Evolutionary conservation across 2,888 invertebrate species (phyloP), one percentile per base, ranked within the genome.

Genomic region (Ectobius pallidus): DNA sequence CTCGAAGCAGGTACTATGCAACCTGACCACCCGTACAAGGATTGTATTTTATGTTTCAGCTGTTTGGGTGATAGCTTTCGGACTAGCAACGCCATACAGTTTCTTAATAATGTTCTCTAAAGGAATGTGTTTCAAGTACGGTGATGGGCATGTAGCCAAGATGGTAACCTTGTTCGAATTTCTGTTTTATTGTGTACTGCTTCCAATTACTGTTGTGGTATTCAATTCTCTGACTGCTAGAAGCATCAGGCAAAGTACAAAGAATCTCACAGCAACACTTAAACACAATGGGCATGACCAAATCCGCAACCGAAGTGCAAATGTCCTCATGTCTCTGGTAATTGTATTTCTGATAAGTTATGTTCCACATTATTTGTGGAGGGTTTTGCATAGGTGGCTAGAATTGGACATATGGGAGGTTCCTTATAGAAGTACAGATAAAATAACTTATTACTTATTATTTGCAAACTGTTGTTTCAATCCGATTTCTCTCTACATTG

Each of bases 401-500:
- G 34, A 9, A 20, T 9, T 63, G 14, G 22, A 34, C 16, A 18
- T 39, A 14, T 39, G 39, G 34, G 22, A 34, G 3, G 20, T 39
- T 16, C n/a, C 4, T 32, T 39, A 34, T 18, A 9, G 34, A 1
- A 3, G 18, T 18, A 34, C 39, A 18, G 62, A 63, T 18, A 34
- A 16, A 11, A 11, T 63, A 3, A 39, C 39, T 34, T 63, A 34
- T 18, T 42, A 39, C 25, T 14, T 39, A 1, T 39, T 63, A 9
- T 63, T 63, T 20, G 34, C 62, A 20, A 63, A 63, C 30, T 34
- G 39, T 22, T 63, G 62, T 18, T 63, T 63, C 39, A 63, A 63
- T 34, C 62, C 62, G 4, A 34, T 63, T 9, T 34, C 62, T 63
- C 20, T 63, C 1, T 63, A 42, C 14, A 20, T 20, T 2, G 62